These are phyloP conservation scores for Oreortyx pictus DNA, from an alignment of 2,797 vertebrate species.

Conservation along the genomic window DNA sequence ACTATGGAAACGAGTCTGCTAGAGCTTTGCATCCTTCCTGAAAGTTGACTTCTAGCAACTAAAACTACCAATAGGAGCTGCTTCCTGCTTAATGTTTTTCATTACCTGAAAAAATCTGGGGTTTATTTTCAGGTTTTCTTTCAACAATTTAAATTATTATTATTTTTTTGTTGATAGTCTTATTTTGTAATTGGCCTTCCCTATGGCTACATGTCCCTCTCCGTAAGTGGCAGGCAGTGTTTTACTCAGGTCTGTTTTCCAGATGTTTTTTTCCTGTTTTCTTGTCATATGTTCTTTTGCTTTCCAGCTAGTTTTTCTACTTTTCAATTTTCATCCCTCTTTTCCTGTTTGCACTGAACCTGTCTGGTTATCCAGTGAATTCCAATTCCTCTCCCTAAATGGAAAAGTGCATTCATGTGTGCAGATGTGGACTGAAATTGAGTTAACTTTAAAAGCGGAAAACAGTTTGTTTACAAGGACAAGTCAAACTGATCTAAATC, in stretches of 20 bases:
- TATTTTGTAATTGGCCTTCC: not conserved
- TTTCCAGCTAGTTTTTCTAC: not conserved
- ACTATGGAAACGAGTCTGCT: not conserved
- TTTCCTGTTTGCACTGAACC: not conserved
- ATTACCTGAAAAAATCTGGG: not conserved
- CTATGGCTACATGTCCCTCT: not conserved
- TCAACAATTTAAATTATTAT: not conserved
- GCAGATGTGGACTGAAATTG: not conserved
- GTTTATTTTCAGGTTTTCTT: not conserved
- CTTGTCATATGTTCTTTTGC: not conserved
- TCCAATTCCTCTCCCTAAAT: not conserved
- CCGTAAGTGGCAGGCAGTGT: not conserved
- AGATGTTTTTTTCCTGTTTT: not conserved
- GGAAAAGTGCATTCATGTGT: not conserved
- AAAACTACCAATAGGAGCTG: not conserved
- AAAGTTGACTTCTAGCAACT: not conserved
- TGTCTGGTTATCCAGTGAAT: not conserved
- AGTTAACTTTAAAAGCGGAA: conserved; percentile 14
- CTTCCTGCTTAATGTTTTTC: not conserved
- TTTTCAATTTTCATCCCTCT: not conserved
- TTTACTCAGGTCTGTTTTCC: not conserved
- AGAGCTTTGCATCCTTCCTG: not conserved
- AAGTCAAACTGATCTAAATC: not conserved
- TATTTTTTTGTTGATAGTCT: not conserved
- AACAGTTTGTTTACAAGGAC: not conserved